phyloP scores from a whole-genome alignment of 2,888 invertebrate genomes.

The Conchocele bisecta region DNA sequence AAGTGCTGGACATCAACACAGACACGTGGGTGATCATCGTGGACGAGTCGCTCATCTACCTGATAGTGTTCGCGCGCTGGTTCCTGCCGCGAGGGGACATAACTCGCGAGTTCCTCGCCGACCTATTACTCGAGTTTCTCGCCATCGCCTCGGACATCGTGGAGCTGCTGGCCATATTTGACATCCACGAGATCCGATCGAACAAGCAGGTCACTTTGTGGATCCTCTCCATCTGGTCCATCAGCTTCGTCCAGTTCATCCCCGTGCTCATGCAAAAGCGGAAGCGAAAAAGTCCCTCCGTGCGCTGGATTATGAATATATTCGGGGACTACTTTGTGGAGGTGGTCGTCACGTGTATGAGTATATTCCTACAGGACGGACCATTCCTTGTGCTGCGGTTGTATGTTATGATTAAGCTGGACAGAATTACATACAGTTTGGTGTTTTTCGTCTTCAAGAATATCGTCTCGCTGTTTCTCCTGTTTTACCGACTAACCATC shows the following conservation, averaged over 20 bases:
- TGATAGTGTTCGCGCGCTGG: slow-evolving; percentile 61
- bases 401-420: slow-evolving; percentile 92
- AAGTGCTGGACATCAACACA: slow-evolving; percentile 6
- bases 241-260: slow-evolving; percentile 79
- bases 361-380: slow-evolving; percentile 68
- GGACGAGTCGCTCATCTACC: slow-evolving; percentile 59
- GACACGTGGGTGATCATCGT: slow-evolving; percentile 63
- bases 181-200: slow-evolving; percentile 65
- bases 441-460: slow-evolving; percentile 78
- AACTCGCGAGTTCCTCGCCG: slow-evolving; percentile 76
- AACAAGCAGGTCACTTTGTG: slow-evolving; percentile 74
- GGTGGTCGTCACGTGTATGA: slow-evolving; percentile 52
- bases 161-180: slow-evolving; percentile 71
- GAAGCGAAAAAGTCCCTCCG: slow-evolving; percentile 22
- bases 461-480: slow-evolving; percentile 64
- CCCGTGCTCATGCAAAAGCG: slow-evolving; percentile 68
- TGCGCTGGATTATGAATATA: slow-evolving; percentile 8
- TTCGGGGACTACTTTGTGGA: slow-evolving; percentile 55
- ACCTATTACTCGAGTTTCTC: slow-evolving; percentile 80
- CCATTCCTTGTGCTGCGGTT: slow-evolving; percentile 83
- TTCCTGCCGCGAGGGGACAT: slow-evolving; percentile 63
- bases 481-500: slow-evolving; percentile 64
- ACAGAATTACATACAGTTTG: slow-evolving; percentile 81
- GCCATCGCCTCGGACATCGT: slow-evolving; percentile 79
- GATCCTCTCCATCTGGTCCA: slow-evolving; percentile 78